Conservation (phyloP, 2,797 vertebrate species). For the Pitangus sulphuratus region DNA sequence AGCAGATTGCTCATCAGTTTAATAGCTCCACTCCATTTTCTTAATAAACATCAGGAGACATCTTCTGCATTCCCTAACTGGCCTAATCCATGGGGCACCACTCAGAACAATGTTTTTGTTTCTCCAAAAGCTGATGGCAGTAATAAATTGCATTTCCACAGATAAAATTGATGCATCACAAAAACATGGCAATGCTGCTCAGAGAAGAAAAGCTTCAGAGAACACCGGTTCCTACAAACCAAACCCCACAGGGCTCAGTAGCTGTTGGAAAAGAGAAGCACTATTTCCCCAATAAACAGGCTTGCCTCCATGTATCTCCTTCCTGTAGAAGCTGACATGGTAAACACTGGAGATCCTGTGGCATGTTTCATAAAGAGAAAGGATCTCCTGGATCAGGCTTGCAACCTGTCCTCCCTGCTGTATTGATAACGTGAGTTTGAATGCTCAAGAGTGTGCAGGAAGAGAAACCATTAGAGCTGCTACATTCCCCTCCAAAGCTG, state of each 20-base stretch:
- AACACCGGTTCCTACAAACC: neutral
- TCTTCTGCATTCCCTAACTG: neutral
- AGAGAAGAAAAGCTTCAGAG: neutral
- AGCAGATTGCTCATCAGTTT: neutral
- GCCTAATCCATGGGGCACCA: neutral
- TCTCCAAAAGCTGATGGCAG: neutral
- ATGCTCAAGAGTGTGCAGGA: neutral
- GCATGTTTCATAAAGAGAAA: neutral
- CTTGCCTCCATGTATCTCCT: neutral
- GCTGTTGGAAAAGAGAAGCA: neutral
- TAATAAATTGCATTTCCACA: neutral
- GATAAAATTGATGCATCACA: neutral
- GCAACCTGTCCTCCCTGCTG: neutral
- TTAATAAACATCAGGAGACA: slow-evolving; percentile 8
- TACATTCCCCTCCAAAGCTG: neutral
- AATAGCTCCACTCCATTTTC: neutral
- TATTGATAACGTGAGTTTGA: neutral
- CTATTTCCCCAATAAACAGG: neutral
- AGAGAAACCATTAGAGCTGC: neutral
- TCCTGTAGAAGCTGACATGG: neutral
- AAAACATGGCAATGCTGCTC: neutral
- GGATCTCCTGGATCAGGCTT: neutral
- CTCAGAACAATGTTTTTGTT: neutral
- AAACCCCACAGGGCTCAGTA: neutral
- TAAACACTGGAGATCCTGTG: neutral